Percentiles rank a stretch among this genome's conserved stretches.
phyloP scores from a whole-genome alignment of 2,113 vertebrate genomes.

The Tragulus kanchil region DNA sequence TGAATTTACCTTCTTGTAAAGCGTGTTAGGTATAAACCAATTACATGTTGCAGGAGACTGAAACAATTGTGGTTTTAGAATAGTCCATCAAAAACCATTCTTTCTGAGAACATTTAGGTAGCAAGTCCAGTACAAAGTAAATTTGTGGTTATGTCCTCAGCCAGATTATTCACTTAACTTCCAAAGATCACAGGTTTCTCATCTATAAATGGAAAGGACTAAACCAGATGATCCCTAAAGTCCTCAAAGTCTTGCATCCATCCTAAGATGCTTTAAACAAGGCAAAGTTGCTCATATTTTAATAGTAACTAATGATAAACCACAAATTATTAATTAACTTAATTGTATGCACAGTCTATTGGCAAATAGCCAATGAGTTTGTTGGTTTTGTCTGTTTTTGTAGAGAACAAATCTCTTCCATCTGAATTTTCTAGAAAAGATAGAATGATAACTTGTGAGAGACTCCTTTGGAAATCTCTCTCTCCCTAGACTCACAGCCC shows the following conservation, averaged over 20 bases:
- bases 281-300: not conserved
- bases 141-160: conserved; percentile 36
- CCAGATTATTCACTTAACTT: conserved; percentile 49
- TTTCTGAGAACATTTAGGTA: conserved; percentile 64
- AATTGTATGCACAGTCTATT: not conserved
- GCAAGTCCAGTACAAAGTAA: conserved; percentile 63
- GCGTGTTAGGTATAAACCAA: conserved; percentile 50
- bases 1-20: conserved; percentile 36
- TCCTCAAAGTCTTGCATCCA: not conserved
- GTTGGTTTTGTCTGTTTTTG: not conserved
- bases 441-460: not conserved
- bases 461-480: not conserved
- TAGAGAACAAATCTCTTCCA: conserved; percentile 18
- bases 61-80: conserved; percentile 54
- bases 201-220: conserved; percentile 51
- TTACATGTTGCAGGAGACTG: conserved; percentile 50
- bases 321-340: conserved; percentile 8
- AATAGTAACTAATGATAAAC: conserved; percentile 3
- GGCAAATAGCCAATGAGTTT: not conserved
- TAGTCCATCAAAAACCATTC: conserved; percentile 36
- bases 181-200: not conserved
- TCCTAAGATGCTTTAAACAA: not conserved
- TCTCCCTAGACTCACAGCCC: not conserved
- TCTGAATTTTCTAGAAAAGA: conserved; percentile 46
- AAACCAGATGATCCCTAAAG: not conserved